Conservation (phyloP, 2,113 vertebrate species). For the Hemicordylus capensis region DNA sequence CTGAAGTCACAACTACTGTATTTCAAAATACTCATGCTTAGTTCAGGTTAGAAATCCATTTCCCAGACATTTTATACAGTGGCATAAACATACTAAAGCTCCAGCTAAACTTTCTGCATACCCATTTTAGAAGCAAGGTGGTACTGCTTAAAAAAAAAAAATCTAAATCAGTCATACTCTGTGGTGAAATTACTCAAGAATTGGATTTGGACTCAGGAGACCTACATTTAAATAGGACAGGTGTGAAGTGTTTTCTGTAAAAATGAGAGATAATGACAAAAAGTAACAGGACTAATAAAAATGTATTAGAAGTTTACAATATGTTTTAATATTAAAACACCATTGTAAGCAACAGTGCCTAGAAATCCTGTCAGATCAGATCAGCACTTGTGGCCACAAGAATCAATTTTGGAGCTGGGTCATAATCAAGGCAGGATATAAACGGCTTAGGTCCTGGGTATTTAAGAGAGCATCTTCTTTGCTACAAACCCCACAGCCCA, state of each 20-base stretch:
- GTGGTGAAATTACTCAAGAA: background rate
- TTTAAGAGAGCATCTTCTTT: too few relatives aligned
- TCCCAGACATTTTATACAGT: background rate
- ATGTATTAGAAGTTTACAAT: background rate
- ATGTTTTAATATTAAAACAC: background rate
- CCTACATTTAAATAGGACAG: background rate
- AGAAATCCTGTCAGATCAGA: background rate
- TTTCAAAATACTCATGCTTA: background rate
- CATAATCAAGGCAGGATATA: background rate
- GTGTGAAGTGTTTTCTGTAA: too few relatives aligned
- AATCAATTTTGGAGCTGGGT: background rate
- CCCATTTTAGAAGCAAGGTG: fast-evolving
- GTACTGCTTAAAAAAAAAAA: background rate
- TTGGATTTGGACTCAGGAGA: background rate
- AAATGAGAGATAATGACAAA: too few relatives aligned
- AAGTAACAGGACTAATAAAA: too few relatives aligned
- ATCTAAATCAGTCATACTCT: background rate
- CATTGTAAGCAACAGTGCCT: background rate
- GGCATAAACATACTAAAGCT: fast-evolving
- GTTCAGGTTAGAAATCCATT: background rate
- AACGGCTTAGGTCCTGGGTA: too few relatives aligned
- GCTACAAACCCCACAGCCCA: too few relatives aligned
- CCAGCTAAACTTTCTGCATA: fast-evolving
- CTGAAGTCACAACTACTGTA: background rate
- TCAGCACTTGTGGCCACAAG: background rate